Conservation (phyloP, 2,888 invertebrate genomes). For the Congeria kusceri region DNA sequence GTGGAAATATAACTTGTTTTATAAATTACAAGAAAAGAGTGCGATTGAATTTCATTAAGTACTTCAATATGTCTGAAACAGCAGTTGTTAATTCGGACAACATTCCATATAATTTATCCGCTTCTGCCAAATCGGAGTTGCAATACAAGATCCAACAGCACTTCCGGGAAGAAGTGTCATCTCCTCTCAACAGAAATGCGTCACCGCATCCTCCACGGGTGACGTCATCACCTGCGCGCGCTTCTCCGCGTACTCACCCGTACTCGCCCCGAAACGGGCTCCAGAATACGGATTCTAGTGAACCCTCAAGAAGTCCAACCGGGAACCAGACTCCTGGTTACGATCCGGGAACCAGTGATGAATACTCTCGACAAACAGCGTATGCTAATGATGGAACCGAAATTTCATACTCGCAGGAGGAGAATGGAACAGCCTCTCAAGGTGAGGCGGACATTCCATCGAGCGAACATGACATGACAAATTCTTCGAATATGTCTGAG, state of each 20-base stretch:
- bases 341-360: constrained; percentile 7
- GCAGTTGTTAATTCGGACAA: constrained; percentile 31
- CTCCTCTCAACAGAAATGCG: constrained; percentile 25
- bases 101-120: constrained; percentile 45
- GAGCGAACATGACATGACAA: constrained; percentile 1
- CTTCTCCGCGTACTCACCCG: constrained; percentile 28
- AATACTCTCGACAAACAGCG: constrained; percentile 4
- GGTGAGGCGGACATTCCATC: background rate
- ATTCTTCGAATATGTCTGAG: constrained; percentile 37
- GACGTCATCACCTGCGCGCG: constrained; percentile 23
- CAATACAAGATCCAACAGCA: constrained; percentile 50
- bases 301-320: background rate
- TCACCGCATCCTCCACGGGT: constrained; percentile 19
- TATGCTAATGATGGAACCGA: constrained; percentile 52
- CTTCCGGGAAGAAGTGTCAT: constrained; percentile 32
- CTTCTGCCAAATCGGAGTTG: constrained; percentile 40
- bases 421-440: constrained; percentile 20
- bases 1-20: too few relatives aligned
- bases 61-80: constrained; percentile 15
- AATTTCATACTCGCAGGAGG: constrained; percentile 37
- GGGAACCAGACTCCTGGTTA: background rate
- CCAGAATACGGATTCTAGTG: background rate
- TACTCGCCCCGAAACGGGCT: constrained; percentile 2
- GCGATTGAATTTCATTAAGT: too few relatives aligned
- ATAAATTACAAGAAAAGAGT: too few relatives aligned